phyloP scores from a whole-genome alignment of 2,797 vertebrate species.

The Periophthalmus magnuspinnatus region DNA sequence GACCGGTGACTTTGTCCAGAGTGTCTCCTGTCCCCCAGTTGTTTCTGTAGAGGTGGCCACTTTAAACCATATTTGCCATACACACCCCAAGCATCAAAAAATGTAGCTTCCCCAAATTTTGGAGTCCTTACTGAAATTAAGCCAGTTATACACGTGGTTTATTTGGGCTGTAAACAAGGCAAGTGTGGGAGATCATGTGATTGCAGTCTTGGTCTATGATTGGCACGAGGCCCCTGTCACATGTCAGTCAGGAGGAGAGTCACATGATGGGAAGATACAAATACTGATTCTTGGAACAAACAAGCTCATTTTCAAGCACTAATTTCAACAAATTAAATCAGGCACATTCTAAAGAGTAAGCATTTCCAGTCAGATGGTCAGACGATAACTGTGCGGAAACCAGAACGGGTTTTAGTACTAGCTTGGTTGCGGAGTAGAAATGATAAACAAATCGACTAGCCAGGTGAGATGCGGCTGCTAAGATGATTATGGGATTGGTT shows the following conservation, averaged over 20 bases:
- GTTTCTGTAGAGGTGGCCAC: slow-evolving; percentile 2
- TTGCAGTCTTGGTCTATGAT: slow-evolving; percentile 63
- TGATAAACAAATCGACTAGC: slow-evolving; percentile 67
- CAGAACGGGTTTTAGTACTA: slow-evolving; percentile 16
- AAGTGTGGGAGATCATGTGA: slow-evolving; percentile 74
- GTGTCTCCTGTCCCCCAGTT: neutral
- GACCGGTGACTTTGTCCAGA: slow-evolving; percentile 18
- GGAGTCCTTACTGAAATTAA: slow-evolving; percentile 42
- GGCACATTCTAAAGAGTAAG: slow-evolving; percentile 59
- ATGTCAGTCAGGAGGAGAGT: slow-evolving; percentile 79
- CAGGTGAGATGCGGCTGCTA: slow-evolving; percentile 42
- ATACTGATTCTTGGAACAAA: slow-evolving; percentile 70
- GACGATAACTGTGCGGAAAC: slow-evolving; percentile 30
- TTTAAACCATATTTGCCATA: neutral
- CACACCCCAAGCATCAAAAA: neutral
- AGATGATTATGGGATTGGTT: neutral
- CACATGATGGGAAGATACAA: slow-evolving; percentile 74
- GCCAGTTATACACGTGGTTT: slow-evolving; percentile 54
- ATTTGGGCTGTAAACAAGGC: slow-evolving; percentile 56
- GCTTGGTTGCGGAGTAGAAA: slow-evolving; percentile 30
- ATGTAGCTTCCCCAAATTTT: slow-evolving; percentile 6
- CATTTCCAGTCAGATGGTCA: slow-evolving; percentile 32
- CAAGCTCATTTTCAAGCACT: slow-evolving; percentile 55
- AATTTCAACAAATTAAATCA: slow-evolving; percentile 68
- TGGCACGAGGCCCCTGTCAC: slow-evolving; percentile 76